Conservation (phyloP, 1,140 invertebrate species). For the Cotesia chilonis region DNA sequence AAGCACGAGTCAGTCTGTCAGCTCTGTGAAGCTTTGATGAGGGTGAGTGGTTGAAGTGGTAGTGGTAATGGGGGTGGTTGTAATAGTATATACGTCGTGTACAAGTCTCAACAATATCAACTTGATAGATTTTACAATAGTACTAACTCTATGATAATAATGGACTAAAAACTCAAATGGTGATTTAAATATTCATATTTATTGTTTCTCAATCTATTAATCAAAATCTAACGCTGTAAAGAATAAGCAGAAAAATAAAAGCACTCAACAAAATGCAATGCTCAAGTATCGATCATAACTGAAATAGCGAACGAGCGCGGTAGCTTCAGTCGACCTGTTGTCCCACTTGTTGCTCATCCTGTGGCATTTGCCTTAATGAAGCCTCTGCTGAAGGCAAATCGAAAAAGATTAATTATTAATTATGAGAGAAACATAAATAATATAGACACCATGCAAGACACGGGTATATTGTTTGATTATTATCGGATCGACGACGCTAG, state of each 20-base stretch:
- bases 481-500: no score
- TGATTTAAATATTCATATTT: no score
- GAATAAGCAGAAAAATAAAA: no score
- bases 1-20: constrained; percentile 5
- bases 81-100: constrained; percentile 18
- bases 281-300: no score
- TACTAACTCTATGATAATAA: no score
- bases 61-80: constrained; percentile 35
- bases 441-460: constrained; percentile 18
- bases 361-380: constrained; percentile 33
- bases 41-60: constrained; percentile 17
- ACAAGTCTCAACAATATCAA: constrained; percentile 34
- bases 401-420: not conserved
- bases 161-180: no score
- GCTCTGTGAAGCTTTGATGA: not conserved
- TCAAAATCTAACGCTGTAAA: no score
- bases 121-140: constrained; percentile 23
- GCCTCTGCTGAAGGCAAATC: not conserved
- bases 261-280: no score
- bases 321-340: constrained; percentile 58
- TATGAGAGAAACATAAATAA: not conserved
- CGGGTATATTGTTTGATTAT: not conserved
- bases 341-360: constrained; percentile 61
- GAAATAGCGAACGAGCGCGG: not conserved
- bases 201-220: no score